These are phyloP conservation scores for Drosophila rhopaloa DNA, from an alignment of 1,140 invertebrate species.

Conservation along the genomic window DNA sequence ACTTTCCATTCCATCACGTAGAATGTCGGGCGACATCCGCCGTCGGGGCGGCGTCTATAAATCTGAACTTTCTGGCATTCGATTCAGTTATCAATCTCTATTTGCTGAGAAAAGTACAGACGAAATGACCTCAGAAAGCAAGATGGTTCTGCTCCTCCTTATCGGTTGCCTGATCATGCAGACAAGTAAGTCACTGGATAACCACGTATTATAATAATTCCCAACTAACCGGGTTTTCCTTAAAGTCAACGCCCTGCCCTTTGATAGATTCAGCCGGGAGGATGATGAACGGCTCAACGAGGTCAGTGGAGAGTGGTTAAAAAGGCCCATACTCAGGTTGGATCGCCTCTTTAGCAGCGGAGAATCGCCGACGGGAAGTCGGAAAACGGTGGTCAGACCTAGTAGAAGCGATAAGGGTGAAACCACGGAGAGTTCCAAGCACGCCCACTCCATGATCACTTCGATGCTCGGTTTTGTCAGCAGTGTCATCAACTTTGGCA, in stretches of 20 bases:
- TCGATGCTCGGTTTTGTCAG: conserved; percentile 68
- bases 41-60: conserved; percentile 46
- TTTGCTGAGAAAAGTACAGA: conserved; percentile 8
- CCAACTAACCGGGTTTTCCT: neutral
- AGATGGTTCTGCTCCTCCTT: conserved; percentile 18
- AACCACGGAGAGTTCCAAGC: conserved; percentile 63
- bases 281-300: conserved; percentile 67
- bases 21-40: conserved; percentile 15
- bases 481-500: conserved; percentile 56
- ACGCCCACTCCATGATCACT: conserved; percentile 67
- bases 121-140: conserved; percentile 42
- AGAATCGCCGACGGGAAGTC: conserved; percentile 31
- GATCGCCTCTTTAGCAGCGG: conserved; percentile 56
- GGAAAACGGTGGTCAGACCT: neutral
- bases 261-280: conserved; percentile 37
- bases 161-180: conserved; percentile 34
- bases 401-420: conserved; percentile 30
- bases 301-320: conserved; percentile 43
- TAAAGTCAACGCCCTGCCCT: conserved; percentile 30
- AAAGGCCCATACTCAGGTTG: conserved; percentile 42
- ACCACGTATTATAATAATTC: too few species aligned
- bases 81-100: conserved; percentile 29
- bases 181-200: conserved; percentile 15
- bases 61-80: conserved; percentile 33
- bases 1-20: conserved; percentile 73